Evolutionary conservation across 2,888 invertebrate genomes (phyloP), one percentile per base, ranked within the genome.

Genomic region (Itoplectis maculator): DNA sequence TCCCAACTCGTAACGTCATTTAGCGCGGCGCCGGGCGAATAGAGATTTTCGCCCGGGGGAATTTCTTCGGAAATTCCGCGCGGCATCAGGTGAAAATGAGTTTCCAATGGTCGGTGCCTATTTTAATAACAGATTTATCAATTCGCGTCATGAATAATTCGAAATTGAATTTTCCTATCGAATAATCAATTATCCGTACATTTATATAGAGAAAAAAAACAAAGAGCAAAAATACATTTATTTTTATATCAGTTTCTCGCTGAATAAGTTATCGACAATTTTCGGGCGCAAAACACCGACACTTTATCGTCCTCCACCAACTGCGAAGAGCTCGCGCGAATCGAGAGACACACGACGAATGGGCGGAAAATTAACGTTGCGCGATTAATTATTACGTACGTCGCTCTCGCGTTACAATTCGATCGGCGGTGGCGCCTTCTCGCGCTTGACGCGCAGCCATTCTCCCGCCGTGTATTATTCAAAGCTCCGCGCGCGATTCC

Each of bases 1-100:
- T 35, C 18, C 2, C 15, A 59, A n/a, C 23, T 59, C 59, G 59
- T 59, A 59, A 59, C n/a, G 35, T 59, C 35, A 59, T 59, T 35
- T 59, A 35, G 35, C 29, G 35, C 5, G 29, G 35, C 29, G 35
- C 5, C 59, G 11, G 35, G 11, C 1, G 35, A 35, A 35, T 59
- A n/a, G 59, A 15, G 35, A 59, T 35, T 59, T 35, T 35, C 15
- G n/a, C 59, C 29, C 7, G 35, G 0, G 29, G 35, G 15, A n/a
- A 35, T 35, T 59, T 59, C n/a, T 6, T 35, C 35, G 4, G 35
- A 29, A 35, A 29, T 35, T 29, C 11, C 9, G 20, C 18, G 9
- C 2, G 6, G n/a, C 15, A 6, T 5, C 15, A 47, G 15, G 47
- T 47, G 15, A 15, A 15, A 47, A 47, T 15, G 47, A 47, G 47